Evolutionary conservation across 37 sponge, comb jelly and placozoan species (phyloP), one percentile per base, ranked within the genome.

Genomic region (Eunapius fragilis): DNA sequence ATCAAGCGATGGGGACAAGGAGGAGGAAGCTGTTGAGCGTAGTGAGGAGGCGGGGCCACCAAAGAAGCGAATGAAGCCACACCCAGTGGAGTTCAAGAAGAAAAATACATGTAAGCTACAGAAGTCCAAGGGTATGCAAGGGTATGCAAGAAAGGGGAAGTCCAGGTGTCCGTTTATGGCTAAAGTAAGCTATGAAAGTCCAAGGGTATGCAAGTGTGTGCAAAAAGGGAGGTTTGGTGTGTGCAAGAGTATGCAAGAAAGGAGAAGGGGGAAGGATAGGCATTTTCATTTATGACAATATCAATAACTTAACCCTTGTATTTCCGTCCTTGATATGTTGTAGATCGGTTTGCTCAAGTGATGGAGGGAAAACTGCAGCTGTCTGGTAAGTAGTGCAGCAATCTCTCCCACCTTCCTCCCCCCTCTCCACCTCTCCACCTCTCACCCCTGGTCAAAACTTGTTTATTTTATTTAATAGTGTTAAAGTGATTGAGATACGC

Each of bases 301-400:
- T 2, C 41, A 27, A 69, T 9, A 38, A n/a, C n/a, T n/a, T n/a
- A n/a, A n/a, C n/a, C n/a, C 24, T 74, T 77, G 50, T 24, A 47
- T 4, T 48, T 5, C 38, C 30, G 38, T 30, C 83, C 50, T 80
- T 11, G 70, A 12, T 30, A 5, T 35, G 12, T 68, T 70, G 25
- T 28, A 94, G 94, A 48, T 28, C 85, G 77, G 6, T 94, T 90
- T 87, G 82, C 84, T 48, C 27, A 83, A 27, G 79, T 94, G 12
- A 2, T 22, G 27, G 82, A 87, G 23, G 86, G 82, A 26, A 80
- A 85, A 25, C 0, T 85, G 2, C 37, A 80, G 67, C 84, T 90
- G 27, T 31, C 73, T 49, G 84, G 89, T 89, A 77, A 3, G 67
- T 74, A 22, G 31, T 28, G n/a, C n/a, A n/a, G n/a, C n/a, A n/a